Evolutionary conservation across 2,888 invertebrate species (phyloP).

Genomic region (Rambutsinella grinnellia): DNA sequence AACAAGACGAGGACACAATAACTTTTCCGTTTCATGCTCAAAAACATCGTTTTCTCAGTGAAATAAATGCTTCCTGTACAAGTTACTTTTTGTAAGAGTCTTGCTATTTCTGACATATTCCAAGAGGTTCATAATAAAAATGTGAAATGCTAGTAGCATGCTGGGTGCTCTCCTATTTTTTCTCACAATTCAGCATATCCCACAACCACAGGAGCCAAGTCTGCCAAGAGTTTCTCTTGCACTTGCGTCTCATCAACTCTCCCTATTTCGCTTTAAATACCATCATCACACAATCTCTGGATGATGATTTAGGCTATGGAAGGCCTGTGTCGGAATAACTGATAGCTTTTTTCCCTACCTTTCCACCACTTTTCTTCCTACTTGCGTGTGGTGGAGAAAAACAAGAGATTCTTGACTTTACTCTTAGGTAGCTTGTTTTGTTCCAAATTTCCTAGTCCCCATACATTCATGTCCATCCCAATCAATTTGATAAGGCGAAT

Average conservation of each 20-base stretch:
- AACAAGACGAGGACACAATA: neutral
- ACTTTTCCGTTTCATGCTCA: neutral
- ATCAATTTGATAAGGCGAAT: neutral
- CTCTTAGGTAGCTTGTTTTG: neutral
- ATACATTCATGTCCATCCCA: neutral
- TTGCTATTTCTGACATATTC: neutral
- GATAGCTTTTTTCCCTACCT: conserved; percentile 22
- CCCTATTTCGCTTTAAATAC: neutral
- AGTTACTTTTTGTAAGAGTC: too few species aligned
- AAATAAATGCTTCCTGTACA: neutral
- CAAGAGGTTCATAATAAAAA: neutral
- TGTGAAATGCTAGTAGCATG: neutral
- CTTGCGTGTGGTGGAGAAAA: conserved; percentile 12
- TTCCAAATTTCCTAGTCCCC: neutral
- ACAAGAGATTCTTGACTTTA: conserved; percentile 22
- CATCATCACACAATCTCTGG: neutral
- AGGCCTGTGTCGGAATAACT: neutral
- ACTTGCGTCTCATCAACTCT: neutral
- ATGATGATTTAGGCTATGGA: neutral
- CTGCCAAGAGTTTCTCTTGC: neutral
- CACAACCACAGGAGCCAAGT: neutral
- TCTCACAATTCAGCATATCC: neutral
- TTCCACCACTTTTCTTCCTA: conserved; percentile 14
- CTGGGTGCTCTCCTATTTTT: neutral
- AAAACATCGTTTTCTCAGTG: neutral